Conservation (phyloP, 2,888 invertebrate genomes). For the Cryptus viduatorius region DNA sequence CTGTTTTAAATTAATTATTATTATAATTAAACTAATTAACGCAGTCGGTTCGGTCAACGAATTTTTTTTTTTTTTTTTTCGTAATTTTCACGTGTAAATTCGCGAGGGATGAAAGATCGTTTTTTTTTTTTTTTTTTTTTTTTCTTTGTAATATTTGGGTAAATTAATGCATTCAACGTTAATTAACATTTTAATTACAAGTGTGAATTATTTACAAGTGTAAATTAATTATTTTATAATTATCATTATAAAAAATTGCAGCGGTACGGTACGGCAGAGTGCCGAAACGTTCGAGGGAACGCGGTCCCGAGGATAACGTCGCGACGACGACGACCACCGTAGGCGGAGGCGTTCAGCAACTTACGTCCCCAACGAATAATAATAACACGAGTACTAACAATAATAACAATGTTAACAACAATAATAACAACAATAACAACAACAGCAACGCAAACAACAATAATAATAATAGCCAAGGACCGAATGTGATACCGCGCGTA, state of each 20-base stretch:
- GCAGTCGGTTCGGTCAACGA: too few relatives aligned
- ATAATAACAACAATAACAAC: constrained; percentile 71
- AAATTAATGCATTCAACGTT: too few relatives aligned
- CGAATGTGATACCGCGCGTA: constrained; percentile 82
- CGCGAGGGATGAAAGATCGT: too few relatives aligned
- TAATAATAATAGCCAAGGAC: constrained; percentile 77
- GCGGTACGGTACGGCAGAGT: constrained; percentile 98
- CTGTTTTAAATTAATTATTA: too few relatives aligned
- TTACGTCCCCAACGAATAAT: constrained; percentile 78
- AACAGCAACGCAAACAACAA: constrained; percentile 80
- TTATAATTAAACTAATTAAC: too few relatives aligned
- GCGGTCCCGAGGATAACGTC: constrained; percentile 87
- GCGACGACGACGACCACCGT: constrained; percentile 85
- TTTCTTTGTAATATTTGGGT: too few relatives aligned
- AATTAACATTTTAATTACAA: too few relatives aligned
- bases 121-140: too few relatives aligned
- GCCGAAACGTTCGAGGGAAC: constrained; percentile 96
- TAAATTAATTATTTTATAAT: too few relatives aligned
- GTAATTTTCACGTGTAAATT: too few relatives aligned
- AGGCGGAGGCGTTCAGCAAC: constrained; percentile 78
- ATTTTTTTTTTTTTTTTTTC: too few relatives aligned
- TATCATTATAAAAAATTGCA: constrained; percentile 81
- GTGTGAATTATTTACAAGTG: too few relatives aligned
- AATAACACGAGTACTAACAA: constrained; percentile 69
- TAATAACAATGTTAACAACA: constrained; percentile 66